Evolutionary conservation across 2,888 invertebrate genomes (phyloP).

Genomic region (Ceramica pisi): DNA sequence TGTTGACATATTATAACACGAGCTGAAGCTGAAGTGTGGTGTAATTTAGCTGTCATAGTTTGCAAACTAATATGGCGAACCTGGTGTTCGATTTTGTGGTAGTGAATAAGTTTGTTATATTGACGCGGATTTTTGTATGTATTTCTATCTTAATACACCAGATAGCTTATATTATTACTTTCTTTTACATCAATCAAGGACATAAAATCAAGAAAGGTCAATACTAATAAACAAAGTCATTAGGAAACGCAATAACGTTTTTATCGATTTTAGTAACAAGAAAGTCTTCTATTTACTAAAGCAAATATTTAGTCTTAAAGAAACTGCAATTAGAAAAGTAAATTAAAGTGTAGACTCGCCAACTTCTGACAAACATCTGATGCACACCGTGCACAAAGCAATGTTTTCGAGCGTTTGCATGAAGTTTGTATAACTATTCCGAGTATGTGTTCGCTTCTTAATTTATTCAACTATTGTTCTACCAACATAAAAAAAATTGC

Average conservation of each 20-base stretch:
- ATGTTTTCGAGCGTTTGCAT: not conserved
- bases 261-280: not conserved
- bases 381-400: not conserved
- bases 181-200: too few relatives aligned
- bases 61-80: not conserved
- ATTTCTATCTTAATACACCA: too few relatives aligned
- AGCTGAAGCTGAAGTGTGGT: not conserved
- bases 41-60: not conserved
- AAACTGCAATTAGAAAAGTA: not conserved
- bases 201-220: not conserved
- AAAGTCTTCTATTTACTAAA: not conserved
- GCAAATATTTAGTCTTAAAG: too few relatives aligned
- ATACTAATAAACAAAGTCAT: too few relatives aligned
- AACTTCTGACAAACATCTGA: not conserved
- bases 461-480: conserved; percentile 7
- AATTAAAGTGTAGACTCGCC: not conserved
- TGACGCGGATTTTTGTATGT: not conserved
- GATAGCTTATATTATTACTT: too few relatives aligned
- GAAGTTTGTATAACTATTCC: conserved; percentile 7
- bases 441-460: not conserved
- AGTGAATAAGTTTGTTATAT: not conserved
- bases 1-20: not conserved
- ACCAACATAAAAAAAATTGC: not conserved
- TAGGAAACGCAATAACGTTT: not conserved
- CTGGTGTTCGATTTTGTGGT: not conserved